Evolutionary conservation across 2,113 vertebrate species (phyloP), one percentile per base, ranked within the genome.

Genomic region (Sinocyclocheilus rhinocerous): DNA sequence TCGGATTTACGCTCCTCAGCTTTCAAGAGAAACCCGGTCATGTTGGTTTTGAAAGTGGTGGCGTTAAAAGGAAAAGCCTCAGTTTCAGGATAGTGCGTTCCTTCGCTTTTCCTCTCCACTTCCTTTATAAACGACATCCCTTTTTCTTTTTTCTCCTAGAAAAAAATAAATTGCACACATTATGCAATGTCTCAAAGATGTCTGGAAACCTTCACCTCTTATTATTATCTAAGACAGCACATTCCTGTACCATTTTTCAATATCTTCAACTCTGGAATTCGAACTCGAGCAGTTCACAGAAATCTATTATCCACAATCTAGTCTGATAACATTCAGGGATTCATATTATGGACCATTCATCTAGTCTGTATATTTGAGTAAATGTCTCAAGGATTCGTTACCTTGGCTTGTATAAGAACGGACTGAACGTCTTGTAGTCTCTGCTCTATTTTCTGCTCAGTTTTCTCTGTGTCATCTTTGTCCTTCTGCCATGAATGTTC

Each of bases 401-500:
- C 97, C 79, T 94, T 95, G n/a, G 96, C 95, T 91, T 95, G 91
- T 7, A 85, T 0, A 33, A 97, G 93, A 89, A 97, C 96, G 13
- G 92, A 83, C 5, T 94, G 90, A 52, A 96, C 96, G 65, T 85
- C 57, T 1, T 92, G 4, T 0, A 94, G 48, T 0, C 90, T 89
- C 79, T 90, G 89, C 91, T 95, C 94, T 24, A 92, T 85, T 10
- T 33, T 76, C 48, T 93, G 42, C 5, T 91, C 78, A 33, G 90
- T 89, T 52, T 94, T 89, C 0, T 94, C 93, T 70, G 84, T 82
- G 0, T 92, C 50, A 9, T 89, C 91, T 83, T 94, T 93, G 13
- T 91, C 93, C 59, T 87, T 92, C 86, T 97, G 93, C 85, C 75
- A 87, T 0, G 59, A 87, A 0, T 93, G 95, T 0, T 95, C 96